Conservation (phyloP, 2,113 vertebrate species). For the Phrynosoma platyrhinos region DNA sequence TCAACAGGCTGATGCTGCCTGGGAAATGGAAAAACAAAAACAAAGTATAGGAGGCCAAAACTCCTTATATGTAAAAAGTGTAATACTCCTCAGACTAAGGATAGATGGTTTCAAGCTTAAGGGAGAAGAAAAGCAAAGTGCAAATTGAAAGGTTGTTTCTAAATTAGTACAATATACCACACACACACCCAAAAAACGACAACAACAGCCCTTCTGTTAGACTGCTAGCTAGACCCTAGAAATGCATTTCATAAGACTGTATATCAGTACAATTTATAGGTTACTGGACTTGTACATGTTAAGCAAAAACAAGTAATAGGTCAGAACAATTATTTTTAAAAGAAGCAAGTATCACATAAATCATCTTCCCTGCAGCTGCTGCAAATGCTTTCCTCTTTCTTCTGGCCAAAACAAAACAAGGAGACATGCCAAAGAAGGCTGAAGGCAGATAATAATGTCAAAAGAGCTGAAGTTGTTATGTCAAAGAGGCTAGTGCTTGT, state of each 20-base stretch:
- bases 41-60: neutral
- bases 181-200: neutral
- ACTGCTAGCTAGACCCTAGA: neutral
- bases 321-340: constrained; percentile 46
- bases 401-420: neutral
- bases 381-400: neutral
- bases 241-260: neutral
- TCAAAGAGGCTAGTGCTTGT: neutral
- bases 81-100: neutral
- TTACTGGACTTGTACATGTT: neutral
- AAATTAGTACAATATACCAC: neutral
- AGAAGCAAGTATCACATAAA: constrained; percentile 24
- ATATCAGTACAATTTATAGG: constrained; percentile 10
- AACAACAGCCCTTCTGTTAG: accelerated
- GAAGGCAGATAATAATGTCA: neutral
- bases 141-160: neutral
- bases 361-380: neutral
- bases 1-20: neutral
- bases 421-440: neutral
- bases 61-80: accelerated
- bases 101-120: neutral
- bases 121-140: neutral
- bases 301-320: constrained; percentile 43
- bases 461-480: neutral
- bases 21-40: neutral